Conservation (phyloP, 2,113 vertebrate genomes). For the Excalfactoria chinensis region DNA sequence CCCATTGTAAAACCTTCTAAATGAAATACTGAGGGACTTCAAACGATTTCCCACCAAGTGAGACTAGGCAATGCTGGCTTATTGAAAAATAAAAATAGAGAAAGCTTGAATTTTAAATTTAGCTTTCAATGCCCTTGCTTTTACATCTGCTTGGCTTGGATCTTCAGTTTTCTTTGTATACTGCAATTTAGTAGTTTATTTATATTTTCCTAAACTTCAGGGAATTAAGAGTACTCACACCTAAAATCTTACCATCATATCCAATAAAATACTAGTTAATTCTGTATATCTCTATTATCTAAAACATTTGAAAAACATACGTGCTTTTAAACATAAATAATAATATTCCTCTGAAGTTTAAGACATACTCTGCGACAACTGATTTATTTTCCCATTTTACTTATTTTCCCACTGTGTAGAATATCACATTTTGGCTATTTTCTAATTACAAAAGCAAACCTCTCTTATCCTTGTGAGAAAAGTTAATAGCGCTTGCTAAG, state of each 20-base stretch:
- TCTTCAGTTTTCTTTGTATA: neutral
- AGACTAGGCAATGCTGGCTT: neutral
- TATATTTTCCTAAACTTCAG: neutral
- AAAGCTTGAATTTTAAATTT: neutral
- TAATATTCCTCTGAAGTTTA: neutral
- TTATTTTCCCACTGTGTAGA: neutral
- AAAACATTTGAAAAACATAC: neutral
- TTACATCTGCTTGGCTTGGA: neutral
- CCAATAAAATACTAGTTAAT: neutral
- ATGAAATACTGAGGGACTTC: neutral
- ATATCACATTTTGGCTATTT: neutral
- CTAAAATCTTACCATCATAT: neutral
- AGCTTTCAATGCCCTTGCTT: neutral
- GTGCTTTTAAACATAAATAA: neutral
- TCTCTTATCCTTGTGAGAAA: neutral
- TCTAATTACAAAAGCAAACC: neutral
- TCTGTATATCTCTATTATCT: neutral
- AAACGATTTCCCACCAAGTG: slow-evolving; percentile 9
- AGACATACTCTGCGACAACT: neutral
- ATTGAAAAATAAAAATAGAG: neutral
- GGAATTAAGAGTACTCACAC: neutral
- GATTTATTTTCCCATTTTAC: neutral
- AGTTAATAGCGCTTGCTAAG: neutral
- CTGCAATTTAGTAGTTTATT: neutral
- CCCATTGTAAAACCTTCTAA: neutral